Conservation (phyloP, 2,888 invertebrate genomes). For the Carpatolechia fugitivella region DNA sequence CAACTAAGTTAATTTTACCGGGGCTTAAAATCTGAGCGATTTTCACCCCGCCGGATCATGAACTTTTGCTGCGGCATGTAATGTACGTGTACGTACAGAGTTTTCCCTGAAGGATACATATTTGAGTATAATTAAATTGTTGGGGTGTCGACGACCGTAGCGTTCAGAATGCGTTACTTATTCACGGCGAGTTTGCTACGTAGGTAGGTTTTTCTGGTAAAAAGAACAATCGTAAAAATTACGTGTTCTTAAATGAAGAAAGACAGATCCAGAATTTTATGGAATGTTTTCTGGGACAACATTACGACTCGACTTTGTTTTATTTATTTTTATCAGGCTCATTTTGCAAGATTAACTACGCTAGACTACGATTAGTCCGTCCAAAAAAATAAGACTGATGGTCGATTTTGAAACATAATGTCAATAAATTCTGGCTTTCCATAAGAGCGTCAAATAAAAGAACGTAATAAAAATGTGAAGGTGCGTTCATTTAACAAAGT, state of each 20-base stretch:
- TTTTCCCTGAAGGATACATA: slow-evolving; percentile 24
- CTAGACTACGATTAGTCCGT: too few species aligned
- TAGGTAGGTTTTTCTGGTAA: background rate
- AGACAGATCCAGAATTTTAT: background rate
- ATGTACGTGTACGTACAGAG: background rate
- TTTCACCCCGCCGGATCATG: background rate
- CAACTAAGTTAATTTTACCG: background rate
- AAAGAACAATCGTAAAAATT: background rate
- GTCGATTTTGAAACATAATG: too few species aligned
- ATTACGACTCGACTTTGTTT: too few species aligned
- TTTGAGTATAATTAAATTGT: slow-evolving; percentile 40
- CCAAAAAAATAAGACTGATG: too few species aligned
- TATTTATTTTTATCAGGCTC: too few species aligned
- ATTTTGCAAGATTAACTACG: too few species aligned
- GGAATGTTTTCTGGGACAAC: too few species aligned
- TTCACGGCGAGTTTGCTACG: slow-evolving; percentile 7
- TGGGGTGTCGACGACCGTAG: slow-evolving; percentile 24
- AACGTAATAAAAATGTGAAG: too few species aligned
- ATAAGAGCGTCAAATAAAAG: too few species aligned
- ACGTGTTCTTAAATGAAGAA: background rate
- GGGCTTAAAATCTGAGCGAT: background rate
- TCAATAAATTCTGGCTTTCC: too few species aligned
- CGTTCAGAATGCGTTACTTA: slow-evolving; percentile 8
- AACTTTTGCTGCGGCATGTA: background rate
- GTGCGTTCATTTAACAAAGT: too few species aligned